phyloP scores from a whole-genome alignment of 2,888 invertebrate species.

The Trilocha varians region DNA sequence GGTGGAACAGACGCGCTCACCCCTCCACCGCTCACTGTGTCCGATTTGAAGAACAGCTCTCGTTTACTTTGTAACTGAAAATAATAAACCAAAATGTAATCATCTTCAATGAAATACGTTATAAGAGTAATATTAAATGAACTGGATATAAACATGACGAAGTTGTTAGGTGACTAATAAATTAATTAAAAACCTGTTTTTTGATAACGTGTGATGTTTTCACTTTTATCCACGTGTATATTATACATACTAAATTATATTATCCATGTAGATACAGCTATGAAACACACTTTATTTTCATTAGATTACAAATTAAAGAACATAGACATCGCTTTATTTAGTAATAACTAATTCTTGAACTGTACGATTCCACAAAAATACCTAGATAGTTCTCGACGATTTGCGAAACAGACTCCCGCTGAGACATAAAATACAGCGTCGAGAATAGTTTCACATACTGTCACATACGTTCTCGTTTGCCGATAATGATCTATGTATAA shows the following conservation, averaged over 20 bases:
- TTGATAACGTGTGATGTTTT: background rate
- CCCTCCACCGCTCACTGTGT: slow-evolving; percentile 71
- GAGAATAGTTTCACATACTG: slow-evolving; percentile 16
- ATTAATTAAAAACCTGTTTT: background rate
- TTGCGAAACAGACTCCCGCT: slow-evolving; percentile 25
- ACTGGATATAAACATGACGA: background rate
- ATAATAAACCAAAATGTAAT: too few relatives aligned
- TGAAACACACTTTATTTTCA: too few relatives aligned
- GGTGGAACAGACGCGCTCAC: slow-evolving; percentile 54
- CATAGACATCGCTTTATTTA: too few relatives aligned
- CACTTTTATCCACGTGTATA: background rate
- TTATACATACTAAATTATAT: too few relatives aligned
- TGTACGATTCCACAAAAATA: background rate
- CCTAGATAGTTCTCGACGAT: background rate
- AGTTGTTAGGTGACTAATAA: background rate
- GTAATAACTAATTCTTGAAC: too few relatives aligned
- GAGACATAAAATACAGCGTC: slow-evolving; percentile 28
- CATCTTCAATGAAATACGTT: too few relatives aligned
- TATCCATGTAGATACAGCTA: too few relatives aligned
- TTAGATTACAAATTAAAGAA: too few relatives aligned
- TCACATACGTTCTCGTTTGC: slow-evolving; percentile 1
- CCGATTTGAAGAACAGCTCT: slow-evolving; percentile 88
- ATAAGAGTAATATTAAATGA: background rate
- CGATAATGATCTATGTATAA: background rate
- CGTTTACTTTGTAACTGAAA: slow-evolving; percentile 87